Conservation (phyloP, 2,113 vertebrate genomes). For the Ptyas mucosa region DNA sequence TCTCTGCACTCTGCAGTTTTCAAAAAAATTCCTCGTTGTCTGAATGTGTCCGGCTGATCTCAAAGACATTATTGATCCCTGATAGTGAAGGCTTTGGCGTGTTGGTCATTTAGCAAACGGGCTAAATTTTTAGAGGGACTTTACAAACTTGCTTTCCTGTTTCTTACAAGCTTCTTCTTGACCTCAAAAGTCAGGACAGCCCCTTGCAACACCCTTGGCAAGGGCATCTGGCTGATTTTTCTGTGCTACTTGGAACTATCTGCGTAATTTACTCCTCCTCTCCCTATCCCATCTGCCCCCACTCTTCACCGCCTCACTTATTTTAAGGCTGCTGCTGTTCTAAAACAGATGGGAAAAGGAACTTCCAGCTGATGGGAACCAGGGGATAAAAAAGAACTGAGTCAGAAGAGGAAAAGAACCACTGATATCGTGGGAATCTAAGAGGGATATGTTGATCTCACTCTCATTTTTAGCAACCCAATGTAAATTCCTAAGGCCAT, state of each 20-base stretch:
- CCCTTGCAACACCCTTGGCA: neutral
- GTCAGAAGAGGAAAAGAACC: slow-evolving; percentile 11
- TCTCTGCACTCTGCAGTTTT: neutral
- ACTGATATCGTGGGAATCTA: slow-evolving; percentile 64
- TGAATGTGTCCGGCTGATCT: neutral
- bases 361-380: slow-evolving; percentile 67
- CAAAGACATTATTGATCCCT: neutral
- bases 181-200: neutral
- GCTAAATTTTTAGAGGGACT: no score
- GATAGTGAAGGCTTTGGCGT: neutral
- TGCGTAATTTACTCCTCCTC: neutral
- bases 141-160: neutral
- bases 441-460: slow-evolving; percentile 47
- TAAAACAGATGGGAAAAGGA: slow-evolving; percentile 45
- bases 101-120: neutral
- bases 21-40: neutral
- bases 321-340: slow-evolving; percentile 56
- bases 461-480: slow-evolving; percentile 60
- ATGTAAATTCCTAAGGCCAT: neutral
- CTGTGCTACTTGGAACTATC: slow-evolving; percentile 31
- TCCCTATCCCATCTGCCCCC: neutral
- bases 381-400: slow-evolving; percentile 28
- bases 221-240: neutral
- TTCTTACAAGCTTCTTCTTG: neutral
- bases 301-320: neutral